Conservation (phyloP, 2,113 vertebrate species). For the Leptosomus discolor region DNA sequence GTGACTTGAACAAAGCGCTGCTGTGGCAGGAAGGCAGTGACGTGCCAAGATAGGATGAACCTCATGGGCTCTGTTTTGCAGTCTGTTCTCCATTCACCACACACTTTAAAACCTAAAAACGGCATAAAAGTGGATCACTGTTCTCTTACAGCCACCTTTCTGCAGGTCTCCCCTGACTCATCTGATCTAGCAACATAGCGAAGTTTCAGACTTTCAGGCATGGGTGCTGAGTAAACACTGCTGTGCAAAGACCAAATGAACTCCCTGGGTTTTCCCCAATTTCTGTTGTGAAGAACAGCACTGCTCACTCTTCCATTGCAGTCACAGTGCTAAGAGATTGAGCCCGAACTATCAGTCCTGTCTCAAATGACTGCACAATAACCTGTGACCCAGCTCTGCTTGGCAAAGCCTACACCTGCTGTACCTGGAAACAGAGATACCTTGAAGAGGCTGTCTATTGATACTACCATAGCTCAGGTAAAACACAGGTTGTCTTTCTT, state of each 20-base stretch:
- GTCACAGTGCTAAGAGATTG: background rate
- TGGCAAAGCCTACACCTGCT: background rate
- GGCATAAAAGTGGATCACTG: background rate
- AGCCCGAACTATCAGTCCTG: background rate
- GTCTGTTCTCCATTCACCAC: background rate
- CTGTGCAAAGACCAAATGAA: background rate
- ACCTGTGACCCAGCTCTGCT: background rate
- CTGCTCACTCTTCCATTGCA: background rate
- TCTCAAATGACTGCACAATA: background rate
- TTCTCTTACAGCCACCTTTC: background rate
- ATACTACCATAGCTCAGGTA: background rate
- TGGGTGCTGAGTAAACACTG: accelerated
- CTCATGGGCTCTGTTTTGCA: background rate
- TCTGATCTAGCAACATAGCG: accelerated
- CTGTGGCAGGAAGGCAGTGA: background rate
- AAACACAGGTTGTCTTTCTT: background rate
- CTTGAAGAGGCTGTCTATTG: background rate
- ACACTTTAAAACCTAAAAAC: background rate
- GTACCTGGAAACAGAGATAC: background rate
- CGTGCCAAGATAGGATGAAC: background rate
- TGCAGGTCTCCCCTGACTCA: background rate
- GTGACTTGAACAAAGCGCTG: background rate
- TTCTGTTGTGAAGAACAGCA: background rate
- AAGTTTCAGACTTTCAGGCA: background rate
- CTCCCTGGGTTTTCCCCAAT: background rate